These are phyloP conservation scores for Tapirus terrestris DNA, from an alignment of 2,113 vertebrate genomes.

Conservation along the genomic window DNA sequence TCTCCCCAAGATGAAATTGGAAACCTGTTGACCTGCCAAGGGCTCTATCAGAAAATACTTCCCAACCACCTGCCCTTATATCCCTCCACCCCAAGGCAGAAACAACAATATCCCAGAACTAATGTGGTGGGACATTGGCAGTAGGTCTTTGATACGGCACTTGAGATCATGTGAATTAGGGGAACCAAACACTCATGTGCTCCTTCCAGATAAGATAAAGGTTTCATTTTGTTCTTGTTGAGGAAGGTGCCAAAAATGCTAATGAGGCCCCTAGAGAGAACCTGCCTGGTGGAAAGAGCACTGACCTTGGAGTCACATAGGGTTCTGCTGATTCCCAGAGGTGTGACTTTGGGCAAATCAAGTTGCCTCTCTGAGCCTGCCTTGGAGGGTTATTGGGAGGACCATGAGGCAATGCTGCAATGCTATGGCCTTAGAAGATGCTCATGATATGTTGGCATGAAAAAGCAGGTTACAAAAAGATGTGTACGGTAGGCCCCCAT, in stretches of 20 bases:
- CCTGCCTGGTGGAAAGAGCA: background rate
- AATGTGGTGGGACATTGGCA: background rate
- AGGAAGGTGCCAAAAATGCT: slow-evolving; percentile 58
- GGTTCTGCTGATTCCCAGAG: background rate
- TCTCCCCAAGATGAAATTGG: background rate
- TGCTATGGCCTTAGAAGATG: background rate
- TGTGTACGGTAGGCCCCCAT: background rate
- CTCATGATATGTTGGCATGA: background rate
- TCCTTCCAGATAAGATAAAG: slow-evolving; percentile 61
- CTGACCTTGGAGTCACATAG: background rate
- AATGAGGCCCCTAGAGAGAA: slow-evolving; percentile 40
- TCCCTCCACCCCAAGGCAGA: background rate
- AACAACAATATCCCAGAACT: fast-evolving
- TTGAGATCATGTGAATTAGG: background rate
- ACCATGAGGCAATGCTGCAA: background rate
- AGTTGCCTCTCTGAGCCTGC: background rate
- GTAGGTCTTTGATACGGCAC: background rate
- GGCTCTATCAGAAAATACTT: slow-evolving; percentile 6
- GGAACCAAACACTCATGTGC: background rate
- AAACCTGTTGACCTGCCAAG: background rate
- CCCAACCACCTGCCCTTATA: background rate
- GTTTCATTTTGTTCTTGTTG: background rate
- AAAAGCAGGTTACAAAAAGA: background rate
- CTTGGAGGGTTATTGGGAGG: background rate
- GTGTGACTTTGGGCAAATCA: background rate